Conservation (phyloP, 2,888 invertebrate species). For the Neria commutata region DNA sequence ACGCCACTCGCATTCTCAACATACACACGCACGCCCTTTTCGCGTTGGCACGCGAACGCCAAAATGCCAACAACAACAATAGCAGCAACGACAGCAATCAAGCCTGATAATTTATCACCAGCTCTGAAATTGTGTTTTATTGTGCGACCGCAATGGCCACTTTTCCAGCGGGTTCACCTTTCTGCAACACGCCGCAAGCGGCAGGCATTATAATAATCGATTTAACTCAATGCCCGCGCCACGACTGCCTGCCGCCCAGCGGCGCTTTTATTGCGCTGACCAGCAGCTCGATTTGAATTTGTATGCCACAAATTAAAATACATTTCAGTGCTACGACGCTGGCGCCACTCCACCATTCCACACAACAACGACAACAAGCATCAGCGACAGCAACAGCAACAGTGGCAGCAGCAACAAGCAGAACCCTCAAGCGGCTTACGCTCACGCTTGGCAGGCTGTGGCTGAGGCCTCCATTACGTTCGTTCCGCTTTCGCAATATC, state of each 20-base stretch:
- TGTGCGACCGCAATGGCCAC: background rate
- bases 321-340: constrained; percentile 27
- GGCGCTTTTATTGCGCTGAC: background rate
- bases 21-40: background rate
- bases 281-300: background rate
- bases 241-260: constrained; percentile 4
- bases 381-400: constrained; percentile 4
- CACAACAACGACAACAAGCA: constrained; percentile 31
- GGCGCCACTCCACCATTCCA: constrained; percentile 1
- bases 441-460: too few relatives aligned
- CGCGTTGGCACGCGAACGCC: constrained; percentile 5
- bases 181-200: too few relatives aligned
- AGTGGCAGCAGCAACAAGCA: background rate
- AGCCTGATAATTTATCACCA: constrained; percentile 37
- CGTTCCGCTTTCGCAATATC: constrained; percentile 8
- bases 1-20: background rate
- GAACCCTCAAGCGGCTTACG: constrained; percentile 22
- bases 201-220: constrained; percentile 38
- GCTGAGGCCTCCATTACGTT: background rate
- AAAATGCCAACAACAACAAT: too few relatives aligned
- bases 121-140: constrained; percentile 12
- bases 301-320: constrained; percentile 29
- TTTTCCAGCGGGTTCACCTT: background rate
- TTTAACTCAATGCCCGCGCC: constrained; percentile 20
- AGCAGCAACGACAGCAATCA: constrained; percentile 35